phyloP scores from a whole-genome alignment of 2,113 vertebrate species.

The Synodontis membranacea region DNA sequence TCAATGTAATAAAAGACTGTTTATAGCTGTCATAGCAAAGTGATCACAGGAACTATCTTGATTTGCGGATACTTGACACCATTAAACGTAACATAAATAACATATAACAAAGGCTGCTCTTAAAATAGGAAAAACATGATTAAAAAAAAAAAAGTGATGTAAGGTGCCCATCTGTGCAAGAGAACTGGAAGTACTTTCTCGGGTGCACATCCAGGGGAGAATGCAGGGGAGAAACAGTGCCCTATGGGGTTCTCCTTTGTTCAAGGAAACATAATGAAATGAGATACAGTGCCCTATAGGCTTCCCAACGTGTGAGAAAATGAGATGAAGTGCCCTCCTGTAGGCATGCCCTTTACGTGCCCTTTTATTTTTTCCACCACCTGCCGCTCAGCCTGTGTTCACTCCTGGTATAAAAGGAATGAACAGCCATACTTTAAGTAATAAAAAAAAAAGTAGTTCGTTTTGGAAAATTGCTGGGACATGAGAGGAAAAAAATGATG shows the following conservation, averaged over 20 bases:
- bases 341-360: no score
- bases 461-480: background rate
- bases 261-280: background rate
- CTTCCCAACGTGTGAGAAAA: background rate
- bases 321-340: background rate
- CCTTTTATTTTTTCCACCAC: no score
- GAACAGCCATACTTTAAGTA: background rate
- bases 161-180: background rate
- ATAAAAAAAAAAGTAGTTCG: no score
- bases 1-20: background rate
- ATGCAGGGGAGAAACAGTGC: background rate
- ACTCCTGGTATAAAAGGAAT: no score
- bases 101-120: background rate
- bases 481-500: background rate
- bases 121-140: background rate
- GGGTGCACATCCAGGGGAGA: background rate
- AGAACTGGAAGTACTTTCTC: background rate
- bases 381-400: no score
- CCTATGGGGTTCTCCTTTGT: background rate
- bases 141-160: no score
- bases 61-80: background rate
- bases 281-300: background rate
- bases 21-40: background rate
- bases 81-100: background rate
- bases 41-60: background rate